These are phyloP conservation scores for Spondyliosoma cantharus DNA, from an alignment of 2,797 vertebrate species.

Conservation along the genomic window DNA sequence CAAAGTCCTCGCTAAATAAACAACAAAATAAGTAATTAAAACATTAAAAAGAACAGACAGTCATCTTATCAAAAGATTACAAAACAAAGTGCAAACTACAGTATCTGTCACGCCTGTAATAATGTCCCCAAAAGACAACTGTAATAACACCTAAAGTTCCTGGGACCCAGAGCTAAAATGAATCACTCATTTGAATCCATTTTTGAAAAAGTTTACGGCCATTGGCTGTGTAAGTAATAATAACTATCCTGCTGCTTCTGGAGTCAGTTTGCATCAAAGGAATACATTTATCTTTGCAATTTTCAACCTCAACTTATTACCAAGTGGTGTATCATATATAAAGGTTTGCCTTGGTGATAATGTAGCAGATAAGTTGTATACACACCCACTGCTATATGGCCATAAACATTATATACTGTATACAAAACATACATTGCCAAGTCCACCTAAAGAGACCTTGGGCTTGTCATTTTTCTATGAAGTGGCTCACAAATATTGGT, in stretches of 20 bases:
- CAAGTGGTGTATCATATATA: background rate
- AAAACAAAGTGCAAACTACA: conserved; percentile 11
- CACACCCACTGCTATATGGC: background rate
- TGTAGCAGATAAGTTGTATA: background rate
- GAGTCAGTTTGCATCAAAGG: conserved; percentile 26
- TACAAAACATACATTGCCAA: background rate
- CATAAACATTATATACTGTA: background rate
- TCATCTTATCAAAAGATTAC: conserved; percentile 8
- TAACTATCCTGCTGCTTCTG: conserved; percentile 36
- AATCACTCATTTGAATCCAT: conserved; percentile 37
- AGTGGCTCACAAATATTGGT: too few species aligned
- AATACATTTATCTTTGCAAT: conserved; percentile 19
- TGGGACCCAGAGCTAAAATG: conserved; percentile 1
- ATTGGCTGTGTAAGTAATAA: conserved; percentile 39
- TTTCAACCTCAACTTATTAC: background rate
- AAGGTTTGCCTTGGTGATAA: conserved; percentile 1
- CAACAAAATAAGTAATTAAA: conserved; percentile 6
- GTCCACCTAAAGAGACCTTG: too few species aligned
- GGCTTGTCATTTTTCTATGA: too few species aligned
- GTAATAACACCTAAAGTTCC: conserved; percentile 45
- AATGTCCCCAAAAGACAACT: conserved; percentile 45
- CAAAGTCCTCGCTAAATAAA: conserved; percentile 20
- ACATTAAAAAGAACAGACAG: background rate
- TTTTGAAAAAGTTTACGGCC: conserved; percentile 13
- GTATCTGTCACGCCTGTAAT: conserved; percentile 9